phyloP scores from a whole-genome alignment of 2,113 vertebrate species.

The Sylvilagus bachmani region DNA sequence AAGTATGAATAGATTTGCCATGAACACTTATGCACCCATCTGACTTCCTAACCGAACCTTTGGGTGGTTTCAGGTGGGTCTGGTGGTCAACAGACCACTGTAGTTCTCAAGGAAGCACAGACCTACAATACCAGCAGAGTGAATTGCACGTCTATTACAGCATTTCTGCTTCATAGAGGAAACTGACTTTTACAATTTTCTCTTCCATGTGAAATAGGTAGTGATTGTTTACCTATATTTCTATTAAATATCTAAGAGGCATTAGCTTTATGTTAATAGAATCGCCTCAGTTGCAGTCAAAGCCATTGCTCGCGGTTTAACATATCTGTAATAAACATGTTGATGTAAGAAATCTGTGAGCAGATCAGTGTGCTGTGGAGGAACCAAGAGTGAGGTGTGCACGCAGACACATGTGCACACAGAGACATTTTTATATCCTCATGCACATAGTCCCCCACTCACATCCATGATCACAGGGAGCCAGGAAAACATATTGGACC shows the following conservation, averaged over 20 bases:
- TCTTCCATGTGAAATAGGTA: background rate
- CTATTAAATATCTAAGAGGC: background rate
- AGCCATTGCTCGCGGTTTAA: background rate
- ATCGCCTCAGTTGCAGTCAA: background rate
- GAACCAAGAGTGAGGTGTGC: background rate
- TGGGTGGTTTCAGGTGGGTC: background rate
- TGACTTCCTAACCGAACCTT: background rate
- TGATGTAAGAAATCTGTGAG: background rate
- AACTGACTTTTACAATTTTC: slow-evolving; percentile 15
- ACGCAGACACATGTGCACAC: rapidly evolving
- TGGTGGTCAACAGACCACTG: background rate
- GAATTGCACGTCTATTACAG: background rate
- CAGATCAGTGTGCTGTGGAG: background rate
- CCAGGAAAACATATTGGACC: background rate
- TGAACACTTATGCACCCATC: background rate
- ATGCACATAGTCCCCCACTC: too few relatives aligned
- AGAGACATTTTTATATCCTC: background rate
- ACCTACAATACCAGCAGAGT: background rate
- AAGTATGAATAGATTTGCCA: background rate
- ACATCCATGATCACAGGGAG: background rate
- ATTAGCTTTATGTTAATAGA: slow-evolving; percentile 24
- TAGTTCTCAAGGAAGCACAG: background rate
- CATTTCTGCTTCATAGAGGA: background rate
- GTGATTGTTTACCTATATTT: slow-evolving; percentile 21
- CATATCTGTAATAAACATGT: background rate